phyloP scores from a whole-genome alignment of 2,888 invertebrate genomes.

The Nomada fabriciana region DNA sequence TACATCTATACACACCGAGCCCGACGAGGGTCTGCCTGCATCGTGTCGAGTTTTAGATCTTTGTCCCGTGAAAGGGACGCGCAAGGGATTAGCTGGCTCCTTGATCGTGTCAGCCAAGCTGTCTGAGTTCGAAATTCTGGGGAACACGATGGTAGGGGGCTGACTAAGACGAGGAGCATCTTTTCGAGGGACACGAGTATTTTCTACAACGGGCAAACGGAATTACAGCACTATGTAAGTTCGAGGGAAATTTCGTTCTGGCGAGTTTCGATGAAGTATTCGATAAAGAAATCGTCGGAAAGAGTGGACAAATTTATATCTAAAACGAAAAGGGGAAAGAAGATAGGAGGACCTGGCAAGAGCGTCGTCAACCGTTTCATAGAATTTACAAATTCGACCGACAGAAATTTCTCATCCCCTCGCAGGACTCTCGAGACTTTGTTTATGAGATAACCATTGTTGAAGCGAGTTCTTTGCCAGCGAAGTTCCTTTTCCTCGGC shows the following conservation, averaged over 20 bases:
- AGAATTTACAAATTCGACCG: slow-evolving; percentile 20
- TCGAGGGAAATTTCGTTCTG: slow-evolving; percentile 6
- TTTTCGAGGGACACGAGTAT: slow-evolving; percentile 4
- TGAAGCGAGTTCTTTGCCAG: slow-evolving; percentile 53
- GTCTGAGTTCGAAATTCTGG: slow-evolving; percentile 26
- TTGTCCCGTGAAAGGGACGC: slow-evolving; percentile 53
- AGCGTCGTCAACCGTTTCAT: slow-evolving; percentile 14
- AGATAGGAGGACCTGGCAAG: slow-evolving; percentile 7
- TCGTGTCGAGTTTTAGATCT: slow-evolving; percentile 46
- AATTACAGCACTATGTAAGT: slow-evolving; percentile 30
- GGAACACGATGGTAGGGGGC: neutral
- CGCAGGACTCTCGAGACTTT: slow-evolving; percentile 60
- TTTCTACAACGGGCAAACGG: neutral
- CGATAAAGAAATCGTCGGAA: slow-evolving; percentile 21
- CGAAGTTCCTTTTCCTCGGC: slow-evolving; percentile 30
- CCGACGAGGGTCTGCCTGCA: slow-evolving; percentile 13
- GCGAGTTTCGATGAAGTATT: slow-evolving; percentile 16
- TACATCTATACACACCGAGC: slow-evolving; percentile 24
- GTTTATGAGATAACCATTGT: slow-evolving; percentile 64
- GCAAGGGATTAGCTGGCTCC: slow-evolving; percentile 17
- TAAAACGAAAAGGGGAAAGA: neutral
- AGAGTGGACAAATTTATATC: slow-evolving; percentile 22
- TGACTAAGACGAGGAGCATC: neutral
- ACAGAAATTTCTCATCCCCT: slow-evolving; percentile 28
- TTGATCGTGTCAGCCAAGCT: slow-evolving; percentile 13